phyloP scores from a whole-genome alignment of 2,888 invertebrate species.

The Drosophila imparisetae region DNA sequence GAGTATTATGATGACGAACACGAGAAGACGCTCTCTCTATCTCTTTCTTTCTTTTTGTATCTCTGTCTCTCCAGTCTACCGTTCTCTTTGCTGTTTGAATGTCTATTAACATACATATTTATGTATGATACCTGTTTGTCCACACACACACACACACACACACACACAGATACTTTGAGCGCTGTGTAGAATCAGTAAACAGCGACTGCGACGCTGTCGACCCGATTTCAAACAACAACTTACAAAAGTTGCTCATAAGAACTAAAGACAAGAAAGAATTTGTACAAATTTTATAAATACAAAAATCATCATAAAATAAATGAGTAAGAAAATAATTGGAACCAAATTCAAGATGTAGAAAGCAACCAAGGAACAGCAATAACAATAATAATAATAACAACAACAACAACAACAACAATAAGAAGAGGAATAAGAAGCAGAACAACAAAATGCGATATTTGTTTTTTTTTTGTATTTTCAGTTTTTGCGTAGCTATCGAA shows the following conservation, averaged over 20 bases:
- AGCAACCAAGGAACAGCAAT: conserved; percentile 22
- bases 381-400: conserved; percentile 13
- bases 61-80: conserved; percentile 5
- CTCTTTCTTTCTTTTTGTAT: background rate
- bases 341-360: conserved; percentile 19
- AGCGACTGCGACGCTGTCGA: conserved; percentile 54
- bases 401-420: background rate
- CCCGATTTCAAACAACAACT: conserved; percentile 64
- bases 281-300: conserved; percentile 16
- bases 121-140: conserved; percentile 52
- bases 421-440: background rate
- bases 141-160: conserved; percentile 27
- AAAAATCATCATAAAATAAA: conserved; percentile 8
- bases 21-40: conserved; percentile 1
- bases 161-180: conserved; percentile 18
- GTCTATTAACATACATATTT: conserved; percentile 29
- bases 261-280: conserved; percentile 13
- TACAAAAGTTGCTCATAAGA: conserved; percentile 39
- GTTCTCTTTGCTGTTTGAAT: conserved; percentile 22
- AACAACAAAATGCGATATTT: background rate
- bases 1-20: conserved; percentile 33
- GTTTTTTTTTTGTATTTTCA: background rate
- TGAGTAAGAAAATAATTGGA: conserved; percentile 7
- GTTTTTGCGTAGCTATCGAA: conserved; percentile 51
- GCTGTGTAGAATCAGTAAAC: conserved; percentile 69